phyloP scores from a whole-genome alignment of 2,888 invertebrate species.

The Spicauda simplicius region DNA sequence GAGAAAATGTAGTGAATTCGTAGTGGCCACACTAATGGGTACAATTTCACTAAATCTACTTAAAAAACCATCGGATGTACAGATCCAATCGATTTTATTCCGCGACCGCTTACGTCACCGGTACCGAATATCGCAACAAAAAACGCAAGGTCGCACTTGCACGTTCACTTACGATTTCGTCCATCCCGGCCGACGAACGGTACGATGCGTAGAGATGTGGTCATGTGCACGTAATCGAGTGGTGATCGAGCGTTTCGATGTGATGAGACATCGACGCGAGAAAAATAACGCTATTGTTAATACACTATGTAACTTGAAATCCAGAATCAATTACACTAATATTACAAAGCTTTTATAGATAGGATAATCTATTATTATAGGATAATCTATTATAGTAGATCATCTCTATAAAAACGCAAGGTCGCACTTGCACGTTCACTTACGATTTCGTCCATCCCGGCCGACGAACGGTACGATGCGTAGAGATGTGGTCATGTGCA shows the following conservation, averaged over 20 bases:
- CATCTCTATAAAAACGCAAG: constrained; percentile 11
- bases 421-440: constrained; percentile 72
- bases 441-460: constrained; percentile 64
- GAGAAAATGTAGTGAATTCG: too few relatives aligned
- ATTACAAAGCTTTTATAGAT: too few relatives aligned
- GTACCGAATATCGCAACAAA: constrained; percentile 52
- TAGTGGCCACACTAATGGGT: too few relatives aligned
- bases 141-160: constrained; percentile 50
- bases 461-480: constrained; percentile 13
- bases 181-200: constrained; percentile 31
- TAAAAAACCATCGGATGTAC: not conserved
- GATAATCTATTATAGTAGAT: too few relatives aligned
- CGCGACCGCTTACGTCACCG: constrained; percentile 45
- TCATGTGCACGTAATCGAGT: not conserved
- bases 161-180: constrained; percentile 80
- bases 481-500: constrained; percentile 4
- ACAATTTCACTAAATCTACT: too few relatives aligned
- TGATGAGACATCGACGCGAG: too few relatives aligned
- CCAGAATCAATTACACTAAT: too few relatives aligned
- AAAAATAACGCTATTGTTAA: too few relatives aligned
- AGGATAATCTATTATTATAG: too few relatives aligned
- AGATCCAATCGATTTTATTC: constrained; percentile 54
- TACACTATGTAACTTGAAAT: too few relatives aligned
- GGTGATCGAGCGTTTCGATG: not conserved
- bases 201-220: constrained; percentile 9